Evolutionary conservation across 2,113 vertebrate genomes (phyloP).

Genomic region (Apteryx owenii): DNA sequence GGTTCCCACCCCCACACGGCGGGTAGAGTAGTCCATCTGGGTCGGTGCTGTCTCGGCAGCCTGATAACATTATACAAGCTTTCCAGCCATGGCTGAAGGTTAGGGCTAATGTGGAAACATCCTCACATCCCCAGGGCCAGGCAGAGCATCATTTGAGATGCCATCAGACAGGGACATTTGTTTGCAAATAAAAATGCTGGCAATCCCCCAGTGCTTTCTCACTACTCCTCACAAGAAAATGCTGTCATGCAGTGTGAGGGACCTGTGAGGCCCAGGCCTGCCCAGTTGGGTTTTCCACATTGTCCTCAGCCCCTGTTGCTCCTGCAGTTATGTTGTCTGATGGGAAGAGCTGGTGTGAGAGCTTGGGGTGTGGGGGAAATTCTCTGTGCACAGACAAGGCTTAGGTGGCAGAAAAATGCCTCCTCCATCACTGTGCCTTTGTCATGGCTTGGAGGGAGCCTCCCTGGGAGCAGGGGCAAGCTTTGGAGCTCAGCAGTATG

Average conservation of each 20-base stretch:
- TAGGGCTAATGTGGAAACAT: neutral
- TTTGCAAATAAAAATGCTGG: neutral
- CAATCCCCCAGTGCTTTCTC: neutral
- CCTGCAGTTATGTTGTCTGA: neutral
- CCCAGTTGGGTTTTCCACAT: neutral
- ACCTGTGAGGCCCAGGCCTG: neutral
- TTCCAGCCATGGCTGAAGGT: neutral
- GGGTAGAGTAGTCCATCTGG: neutral
- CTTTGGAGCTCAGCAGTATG: constrained; percentile 4
- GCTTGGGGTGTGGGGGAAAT: neutral
- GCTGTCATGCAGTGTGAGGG: rapidly evolving
- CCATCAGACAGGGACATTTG: neutral
- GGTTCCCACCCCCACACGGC: neutral
- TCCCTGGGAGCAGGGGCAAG: neutral
- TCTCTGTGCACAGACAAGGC: neutral
- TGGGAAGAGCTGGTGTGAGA: neutral
- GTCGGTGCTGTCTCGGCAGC: neutral
- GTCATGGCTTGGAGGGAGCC: neutral
- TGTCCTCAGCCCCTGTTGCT: neutral
- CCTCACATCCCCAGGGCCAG: neutral
- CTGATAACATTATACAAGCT: neutral
- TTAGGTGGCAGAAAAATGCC: neutral
- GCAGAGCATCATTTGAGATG: neutral
- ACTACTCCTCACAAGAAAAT: neutral
- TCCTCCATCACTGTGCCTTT: neutral